phyloP scores from a whole-genome alignment of 2,888 invertebrate species.

The Scaptomyza flava region DNA sequence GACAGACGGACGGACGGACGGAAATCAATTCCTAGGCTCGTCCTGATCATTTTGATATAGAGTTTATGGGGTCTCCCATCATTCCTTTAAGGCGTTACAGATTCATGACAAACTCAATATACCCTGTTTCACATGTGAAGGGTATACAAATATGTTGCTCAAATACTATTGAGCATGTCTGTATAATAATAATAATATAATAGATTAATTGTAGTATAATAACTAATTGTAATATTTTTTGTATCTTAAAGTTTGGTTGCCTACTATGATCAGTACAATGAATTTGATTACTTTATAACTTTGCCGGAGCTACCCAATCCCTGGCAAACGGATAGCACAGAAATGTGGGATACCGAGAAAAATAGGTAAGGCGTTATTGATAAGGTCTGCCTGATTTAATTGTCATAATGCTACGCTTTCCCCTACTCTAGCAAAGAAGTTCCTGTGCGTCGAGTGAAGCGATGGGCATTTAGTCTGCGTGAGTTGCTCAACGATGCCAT shows the following conservation, averaged over 20 bases:
- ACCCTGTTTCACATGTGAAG: too few species aligned
- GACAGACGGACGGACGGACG: too few species aligned
- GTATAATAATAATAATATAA: too few species aligned
- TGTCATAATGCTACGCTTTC: background rate
- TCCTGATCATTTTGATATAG: too few species aligned
- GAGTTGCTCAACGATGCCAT: conserved; percentile 97
- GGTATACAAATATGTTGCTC: too few species aligned
- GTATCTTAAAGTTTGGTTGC: conserved; percentile 89
- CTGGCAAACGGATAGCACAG: conserved; percentile 97
- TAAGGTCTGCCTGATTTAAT: background rate
- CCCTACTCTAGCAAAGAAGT: conserved; percentile 91
- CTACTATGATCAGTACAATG: conserved; percentile 97
- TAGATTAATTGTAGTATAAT: too few species aligned
- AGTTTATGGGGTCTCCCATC: too few species aligned
- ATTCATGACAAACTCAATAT: too few species aligned
- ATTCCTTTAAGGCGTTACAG: too few species aligned
- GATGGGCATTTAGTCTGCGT: conserved; percentile 98
- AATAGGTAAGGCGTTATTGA: conserved; percentile 87
- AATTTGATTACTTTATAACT: conserved; percentile 98
- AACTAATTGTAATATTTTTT: background rate
- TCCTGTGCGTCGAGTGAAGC: conserved; percentile 95
- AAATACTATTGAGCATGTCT: too few species aligned
- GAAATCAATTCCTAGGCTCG: too few species aligned
- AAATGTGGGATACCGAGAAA: conserved; percentile 99
- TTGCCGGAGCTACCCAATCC: conserved; percentile 97